A percentile compares a stretch with the other conserved stretches of the same genome.
Evolutionary conservation across 2,797 vertebrate genomes (phyloP).

Genomic region (Hephaestus fuliginosus): DNA sequence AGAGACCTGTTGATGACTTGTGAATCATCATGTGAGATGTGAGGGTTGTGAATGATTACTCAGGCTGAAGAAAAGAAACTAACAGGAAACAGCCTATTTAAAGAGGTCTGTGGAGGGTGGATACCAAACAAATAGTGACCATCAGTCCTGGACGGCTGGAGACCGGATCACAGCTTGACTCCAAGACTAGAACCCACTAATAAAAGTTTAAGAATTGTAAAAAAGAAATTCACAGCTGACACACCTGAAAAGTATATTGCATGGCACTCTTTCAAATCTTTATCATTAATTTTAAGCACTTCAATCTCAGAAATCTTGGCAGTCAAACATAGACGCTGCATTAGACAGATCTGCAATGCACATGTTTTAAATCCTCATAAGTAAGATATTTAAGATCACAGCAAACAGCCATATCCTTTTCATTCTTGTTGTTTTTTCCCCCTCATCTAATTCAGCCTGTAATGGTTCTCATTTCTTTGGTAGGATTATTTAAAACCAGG

Average conservation of each 20-base stretch:
- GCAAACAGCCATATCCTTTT: conserved; percentile 14
- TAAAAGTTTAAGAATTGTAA: not conserved
- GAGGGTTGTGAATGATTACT: not conserved
- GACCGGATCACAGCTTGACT: not conserved
- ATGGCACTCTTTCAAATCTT: conserved; percentile 5
- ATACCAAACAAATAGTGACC: not conserved
- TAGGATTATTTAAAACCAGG: not conserved
- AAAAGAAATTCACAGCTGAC: not conserved
- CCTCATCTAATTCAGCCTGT: not conserved
- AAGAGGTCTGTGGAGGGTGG: not conserved
- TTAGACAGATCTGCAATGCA: not conserved
- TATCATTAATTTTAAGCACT: not conserved
- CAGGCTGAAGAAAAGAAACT: not conserved
- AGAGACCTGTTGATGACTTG: not conserved
- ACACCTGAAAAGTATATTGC: not conserved
- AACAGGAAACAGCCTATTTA: conserved; percentile 5
- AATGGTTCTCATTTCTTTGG: not conserved
- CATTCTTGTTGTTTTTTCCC: not conserved
- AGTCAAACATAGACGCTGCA: not conserved
- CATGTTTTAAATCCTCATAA: conserved; percentile 23
- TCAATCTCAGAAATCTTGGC: not conserved
- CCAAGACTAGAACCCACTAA: not conserved
- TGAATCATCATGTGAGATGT: not conserved
- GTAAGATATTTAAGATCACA: conserved; percentile 18
- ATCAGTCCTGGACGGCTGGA: not conserved